Evolutionary conservation across 2,113 vertebrate genomes (phyloP), one percentile per base, ranked within the genome.

Genomic region (Panthera tigris): DNA sequence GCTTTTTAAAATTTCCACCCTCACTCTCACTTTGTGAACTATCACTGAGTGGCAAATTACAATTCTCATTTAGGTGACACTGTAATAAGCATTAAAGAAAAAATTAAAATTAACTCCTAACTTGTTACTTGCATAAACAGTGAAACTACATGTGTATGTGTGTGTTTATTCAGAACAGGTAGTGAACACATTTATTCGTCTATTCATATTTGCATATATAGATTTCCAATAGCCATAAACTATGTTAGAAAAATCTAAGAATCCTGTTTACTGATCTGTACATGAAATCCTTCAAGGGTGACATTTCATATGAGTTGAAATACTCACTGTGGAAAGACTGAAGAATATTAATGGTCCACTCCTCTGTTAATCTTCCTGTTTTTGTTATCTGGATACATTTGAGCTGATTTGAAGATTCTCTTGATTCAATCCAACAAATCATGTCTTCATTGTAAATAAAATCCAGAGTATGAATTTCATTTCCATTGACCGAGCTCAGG

Each of bases 351-450:
- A 99, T 98, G 94, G 98, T 98, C 98, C 98, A 98, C 92, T 99
- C 99, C 89, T 99, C 99, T 10, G 98, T 98, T 93, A 99, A 98
- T 52, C 97, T 96, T 39, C 99, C 99, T 87, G 99, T 97, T 98
- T 98, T 99, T 90, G 98, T 99, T 66, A 99, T 98, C 97, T 98
- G 99, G 89, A 98, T 98, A 25, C 99, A 99, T 98, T 97, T 99
- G 50, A 99, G 99, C 86, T 99, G 99, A 86, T 99, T 99, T 71
- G 99, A 99, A 97, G 99, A 98, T 18, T 99, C 99, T 50, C 98
- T 98, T 3, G 99, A 99, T 97, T 99, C 98, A n/a, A 99, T 98
- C 99, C 99, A 99, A 97, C 99, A 99, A 39, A 99, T 97, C 0
- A 85, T 99, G 91, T 99, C 99, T 95, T 99, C 99, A 66, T 98